Percentiles rank a stretch among this genome's conserved stretches.
Evolutionary conservation across 2,888 invertebrate genomes (phyloP).

Genomic region (Caenorhabditis sulstoni): DNA sequence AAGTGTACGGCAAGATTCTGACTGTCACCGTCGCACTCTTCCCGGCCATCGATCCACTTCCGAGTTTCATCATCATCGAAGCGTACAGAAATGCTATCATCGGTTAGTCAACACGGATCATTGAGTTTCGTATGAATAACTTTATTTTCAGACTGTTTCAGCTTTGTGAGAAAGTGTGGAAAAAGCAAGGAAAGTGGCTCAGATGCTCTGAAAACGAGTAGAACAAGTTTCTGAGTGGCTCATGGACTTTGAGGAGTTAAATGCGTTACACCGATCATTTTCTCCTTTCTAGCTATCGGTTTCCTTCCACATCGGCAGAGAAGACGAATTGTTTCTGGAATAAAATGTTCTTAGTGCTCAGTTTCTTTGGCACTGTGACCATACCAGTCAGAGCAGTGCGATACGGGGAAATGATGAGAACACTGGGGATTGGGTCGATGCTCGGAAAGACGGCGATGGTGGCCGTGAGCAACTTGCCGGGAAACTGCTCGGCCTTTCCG

Average conservation of each 20-base stretch:
- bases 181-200: too few species aligned
- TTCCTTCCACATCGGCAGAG: neutral
- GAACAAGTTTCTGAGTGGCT: too few species aligned
- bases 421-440: conserved; percentile 11
- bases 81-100: conserved; percentile 20
- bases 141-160: too few species aligned
- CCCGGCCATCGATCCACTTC: conserved; percentile 29
- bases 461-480: conserved; percentile 6
- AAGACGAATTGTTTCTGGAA: neutral
- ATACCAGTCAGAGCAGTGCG: conserved; percentile 9
- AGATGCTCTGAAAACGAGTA: too few species aligned
- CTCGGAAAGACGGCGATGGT: conserved; percentile 17
- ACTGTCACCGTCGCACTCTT: conserved; percentile 33
- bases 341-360: too few species aligned
- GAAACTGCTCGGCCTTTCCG: neutral
- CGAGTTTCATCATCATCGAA: conserved; percentile 25
- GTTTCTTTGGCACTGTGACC: too few species aligned
- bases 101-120: too few species aligned
- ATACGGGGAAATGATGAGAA: conserved; percentile 27
- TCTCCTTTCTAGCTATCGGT: neutral
- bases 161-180: too few species aligned
- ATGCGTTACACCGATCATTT: too few species aligned
- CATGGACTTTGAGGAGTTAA: too few species aligned
- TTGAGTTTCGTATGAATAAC: too few species aligned
- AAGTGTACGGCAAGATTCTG: neutral